Conservation (phyloP, 2,888 invertebrate genomes). For the Archaeoteleia sp. region DNA sequence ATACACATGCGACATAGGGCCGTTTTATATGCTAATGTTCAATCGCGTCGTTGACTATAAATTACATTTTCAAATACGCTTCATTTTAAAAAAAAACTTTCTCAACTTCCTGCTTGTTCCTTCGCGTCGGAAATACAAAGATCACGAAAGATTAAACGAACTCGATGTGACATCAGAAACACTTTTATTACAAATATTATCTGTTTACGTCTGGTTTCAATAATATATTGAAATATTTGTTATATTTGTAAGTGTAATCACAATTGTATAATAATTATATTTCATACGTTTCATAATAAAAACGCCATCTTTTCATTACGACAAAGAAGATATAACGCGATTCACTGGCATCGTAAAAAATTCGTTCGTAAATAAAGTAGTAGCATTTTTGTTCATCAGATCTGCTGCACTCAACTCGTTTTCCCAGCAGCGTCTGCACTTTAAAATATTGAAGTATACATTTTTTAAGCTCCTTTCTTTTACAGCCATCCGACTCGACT, state of each 20-base stretch:
- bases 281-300: no score
- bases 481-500: not conserved
- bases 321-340: not conserved
- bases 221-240: no score
- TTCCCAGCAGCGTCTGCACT: not conserved
- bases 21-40: conserved; percentile 49
- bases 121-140: conserved; percentile 33
- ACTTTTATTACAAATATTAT: not conserved
- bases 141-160: conserved; percentile 41
- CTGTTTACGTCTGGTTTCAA: no score
- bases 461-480: conserved; percentile 1
- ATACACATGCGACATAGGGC: conserved; percentile 25
- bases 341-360: not conserved
- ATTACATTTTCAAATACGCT: conserved; percentile 46
- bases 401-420: conserved; percentile 7
- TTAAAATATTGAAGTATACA: conserved; percentile 12
- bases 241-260: no score
- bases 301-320: no score
- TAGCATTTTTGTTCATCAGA: conserved; percentile 8
- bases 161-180: conserved; percentile 37
- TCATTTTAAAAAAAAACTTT: conserved; percentile 46
- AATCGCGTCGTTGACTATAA: conserved; percentile 47
- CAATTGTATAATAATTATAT: no score
- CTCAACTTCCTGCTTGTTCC: conserved; percentile 27
- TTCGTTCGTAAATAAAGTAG: conserved; percentile 1